A percentile compares a stretch with the other conserved stretches of the same genome.
Conservation (phyloP, 2,113 vertebrate genomes). For the Cavia aperea region DNA sequence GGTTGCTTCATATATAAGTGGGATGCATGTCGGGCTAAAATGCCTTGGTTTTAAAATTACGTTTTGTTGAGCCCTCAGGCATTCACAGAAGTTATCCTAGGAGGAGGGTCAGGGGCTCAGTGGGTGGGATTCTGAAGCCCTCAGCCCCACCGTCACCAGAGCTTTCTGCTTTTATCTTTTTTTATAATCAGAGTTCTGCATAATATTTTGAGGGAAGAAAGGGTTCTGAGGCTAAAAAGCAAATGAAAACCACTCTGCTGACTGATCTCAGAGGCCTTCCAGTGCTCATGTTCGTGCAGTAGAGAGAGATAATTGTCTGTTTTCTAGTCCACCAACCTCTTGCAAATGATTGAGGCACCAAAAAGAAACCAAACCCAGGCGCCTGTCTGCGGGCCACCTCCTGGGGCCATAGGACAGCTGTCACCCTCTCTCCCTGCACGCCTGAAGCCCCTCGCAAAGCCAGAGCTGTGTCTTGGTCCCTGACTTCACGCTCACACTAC, state of each 20-base stretch:
- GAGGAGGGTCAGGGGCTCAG: background rate
- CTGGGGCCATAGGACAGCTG: background rate
- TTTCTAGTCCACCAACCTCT: constrained; percentile 23
- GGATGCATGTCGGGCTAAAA: background rate
- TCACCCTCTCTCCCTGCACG: background rate
- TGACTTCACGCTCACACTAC: fast-evolving
- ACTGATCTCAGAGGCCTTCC: background rate
- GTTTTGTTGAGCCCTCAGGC: background rate
- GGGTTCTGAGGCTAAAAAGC: constrained; percentile 34
- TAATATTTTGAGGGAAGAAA: constrained; percentile 44
- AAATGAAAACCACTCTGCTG: constrained; percentile 50
- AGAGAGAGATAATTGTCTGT: constrained; percentile 9
- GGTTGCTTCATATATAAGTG: background rate
- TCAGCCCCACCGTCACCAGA: background rate
- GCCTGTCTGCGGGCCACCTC: background rate
- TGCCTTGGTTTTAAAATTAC: background rate
- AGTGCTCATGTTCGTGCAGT: background rate
- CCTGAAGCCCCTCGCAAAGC: background rate
- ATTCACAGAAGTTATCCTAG: background rate
- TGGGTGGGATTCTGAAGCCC: constrained; percentile 33
- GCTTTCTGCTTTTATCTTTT: constrained; percentile 44
- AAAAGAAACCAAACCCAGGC: constrained; percentile 24
- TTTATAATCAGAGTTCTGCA: constrained; percentile 48
- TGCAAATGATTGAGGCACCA: constrained; percentile 31
- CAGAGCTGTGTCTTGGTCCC: background rate